Percentiles rank a stretch among this genome's conserved stretches.
phyloP scores from a whole-genome alignment of 1,140 invertebrate species.

The silkworm (Bombyx mori) region DNA sequence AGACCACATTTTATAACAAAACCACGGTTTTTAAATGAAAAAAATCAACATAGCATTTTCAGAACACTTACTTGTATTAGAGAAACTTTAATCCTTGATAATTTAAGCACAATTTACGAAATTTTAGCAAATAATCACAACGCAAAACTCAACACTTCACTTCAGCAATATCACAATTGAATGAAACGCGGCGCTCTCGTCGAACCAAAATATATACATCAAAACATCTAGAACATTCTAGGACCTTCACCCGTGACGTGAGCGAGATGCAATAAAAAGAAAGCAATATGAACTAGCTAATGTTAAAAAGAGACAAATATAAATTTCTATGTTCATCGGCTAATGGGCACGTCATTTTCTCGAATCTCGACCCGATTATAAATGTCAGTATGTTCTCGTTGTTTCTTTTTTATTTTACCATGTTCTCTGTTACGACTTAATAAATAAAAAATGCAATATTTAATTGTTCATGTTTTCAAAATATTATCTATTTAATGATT shows the following conservation, averaged over 20 bases:
- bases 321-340: constrained; percentile 46
- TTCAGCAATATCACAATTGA: constrained; percentile 58
- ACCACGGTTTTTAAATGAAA: not conserved
- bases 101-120: constrained; percentile 1
- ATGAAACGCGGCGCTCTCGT: constrained; percentile 63
- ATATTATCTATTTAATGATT: too few relatives aligned
- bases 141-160: constrained; percentile 56
- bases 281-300: not conserved
- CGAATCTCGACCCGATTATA: constrained; percentile 31
- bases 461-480: too few relatives aligned
- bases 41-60: not conserved
- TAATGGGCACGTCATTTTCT: constrained; percentile 30
- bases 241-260: constrained; percentile 52
- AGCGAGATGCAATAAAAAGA: constrained; percentile 40
- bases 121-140: constrained; percentile 35
- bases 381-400: constrained; percentile 32
- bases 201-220: constrained; percentile 70
- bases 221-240: constrained; percentile 71
- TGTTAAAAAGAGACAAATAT: constrained; percentile 59
- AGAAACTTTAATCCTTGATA: constrained; percentile 27
- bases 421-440: too few relatives aligned
- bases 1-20: not conserved
- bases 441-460: too few relatives aligned
- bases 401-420: not conserved
- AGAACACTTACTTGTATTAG: constrained; percentile 19